These are phyloP conservation scores for Ctenomys sociabilis DNA, from an alignment of 2,113 vertebrate species.

Conservation along the genomic window DNA sequence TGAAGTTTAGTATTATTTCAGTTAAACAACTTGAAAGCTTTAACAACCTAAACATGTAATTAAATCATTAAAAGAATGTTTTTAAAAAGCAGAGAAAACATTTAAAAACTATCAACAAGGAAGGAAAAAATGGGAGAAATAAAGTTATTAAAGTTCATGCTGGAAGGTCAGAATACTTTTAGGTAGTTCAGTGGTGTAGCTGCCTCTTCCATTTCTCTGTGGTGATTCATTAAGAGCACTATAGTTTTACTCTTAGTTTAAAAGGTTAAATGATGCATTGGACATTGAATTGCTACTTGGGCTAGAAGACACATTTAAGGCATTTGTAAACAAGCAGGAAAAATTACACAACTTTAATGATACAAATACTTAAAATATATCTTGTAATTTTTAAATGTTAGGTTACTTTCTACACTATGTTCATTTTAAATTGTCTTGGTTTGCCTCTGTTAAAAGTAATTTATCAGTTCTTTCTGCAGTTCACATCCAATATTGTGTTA, in stretches of 20 bases:
- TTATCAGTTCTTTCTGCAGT: not conserved
- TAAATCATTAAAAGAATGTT: not conserved
- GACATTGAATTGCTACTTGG: not conserved
- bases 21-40: constrained; percentile 60
- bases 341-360: not conserved
- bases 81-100: not conserved
- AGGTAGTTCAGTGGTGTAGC: not conserved
- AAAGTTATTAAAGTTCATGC: not conserved
- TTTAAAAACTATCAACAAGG: not conserved
- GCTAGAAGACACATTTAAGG: not conserved
- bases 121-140: constrained; percentile 31
- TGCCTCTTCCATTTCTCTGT: not conserved
- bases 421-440: not conserved
- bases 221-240: not conserved
- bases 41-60: constrained; percentile 23
- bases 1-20: constrained; percentile 31
- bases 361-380: not conserved
- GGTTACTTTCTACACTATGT: not conserved
- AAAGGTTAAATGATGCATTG: not conserved
- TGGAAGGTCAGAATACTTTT: not conserved
- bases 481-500: not conserved
- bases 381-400: not conserved
- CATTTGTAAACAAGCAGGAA: not conserved
- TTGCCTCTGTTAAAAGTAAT: not conserved
- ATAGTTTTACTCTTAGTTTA: not conserved